These are phyloP conservation scores for Gallinago paraguaiae DNA, from an alignment of 2,113 vertebrate species.

Conservation along the genomic window DNA sequence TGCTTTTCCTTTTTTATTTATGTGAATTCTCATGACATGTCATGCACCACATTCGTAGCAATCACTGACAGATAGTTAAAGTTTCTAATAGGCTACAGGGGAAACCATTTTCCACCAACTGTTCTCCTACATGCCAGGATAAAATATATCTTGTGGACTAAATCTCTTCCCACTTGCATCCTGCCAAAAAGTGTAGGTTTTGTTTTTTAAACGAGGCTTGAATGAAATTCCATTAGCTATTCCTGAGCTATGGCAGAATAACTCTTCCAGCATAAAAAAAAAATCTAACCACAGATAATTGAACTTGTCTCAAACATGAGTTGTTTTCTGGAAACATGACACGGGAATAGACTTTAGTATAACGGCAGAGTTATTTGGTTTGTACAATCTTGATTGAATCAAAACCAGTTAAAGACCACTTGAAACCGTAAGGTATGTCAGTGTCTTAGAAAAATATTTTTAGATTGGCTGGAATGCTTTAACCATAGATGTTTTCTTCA, in stretches of 20 bases:
- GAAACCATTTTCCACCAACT: slow-evolving; percentile 65
- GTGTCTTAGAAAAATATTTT: not conserved
- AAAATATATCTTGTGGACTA: slow-evolving; percentile 61
- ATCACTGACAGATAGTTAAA: slow-evolving; percentile 68
- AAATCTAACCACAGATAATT: slow-evolving; percentile 10
- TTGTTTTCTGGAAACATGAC: slow-evolving; percentile 36
- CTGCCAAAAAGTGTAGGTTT: slow-evolving; percentile 30
- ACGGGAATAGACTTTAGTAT: slow-evolving; percentile 9
- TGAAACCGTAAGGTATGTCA: not conserved
- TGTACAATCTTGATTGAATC: slow-evolving; percentile 6
- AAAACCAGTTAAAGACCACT: slow-evolving; percentile 23
- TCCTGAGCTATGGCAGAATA: slow-evolving; percentile 39
- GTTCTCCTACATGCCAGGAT: slow-evolving; percentile 48
- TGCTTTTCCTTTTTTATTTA: slow-evolving; percentile 57
- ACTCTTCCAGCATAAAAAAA: not conserved
- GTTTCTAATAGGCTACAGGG: slow-evolving; percentile 55
- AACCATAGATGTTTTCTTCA: slow-evolving; percentile 1
- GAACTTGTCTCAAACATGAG: slow-evolving; percentile 36
- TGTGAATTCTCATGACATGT: slow-evolving; percentile 35
- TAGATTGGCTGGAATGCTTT: not conserved
- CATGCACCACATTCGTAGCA: slow-evolving; percentile 43
- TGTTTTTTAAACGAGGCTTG: slow-evolving; percentile 39
- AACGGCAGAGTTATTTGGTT: slow-evolving; percentile 13
- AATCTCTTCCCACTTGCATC: slow-evolving; percentile 54
- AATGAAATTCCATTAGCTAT: slow-evolving; percentile 62